Conservation (phyloP, 2,113 vertebrate genomes). For the Patagioenas fasciata region DNA sequence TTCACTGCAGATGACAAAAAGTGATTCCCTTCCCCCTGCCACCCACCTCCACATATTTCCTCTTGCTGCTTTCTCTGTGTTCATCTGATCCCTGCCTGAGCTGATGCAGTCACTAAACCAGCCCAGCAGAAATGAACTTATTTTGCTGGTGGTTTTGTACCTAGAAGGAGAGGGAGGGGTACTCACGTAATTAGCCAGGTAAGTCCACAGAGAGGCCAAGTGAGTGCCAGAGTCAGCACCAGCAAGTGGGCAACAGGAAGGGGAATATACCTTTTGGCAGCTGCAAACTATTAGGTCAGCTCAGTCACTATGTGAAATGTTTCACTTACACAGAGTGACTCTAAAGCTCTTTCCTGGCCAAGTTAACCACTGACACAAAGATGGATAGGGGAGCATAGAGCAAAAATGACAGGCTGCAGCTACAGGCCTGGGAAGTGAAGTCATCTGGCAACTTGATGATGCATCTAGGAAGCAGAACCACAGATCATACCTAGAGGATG, state of each 20-base stretch:
- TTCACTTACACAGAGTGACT: background rate
- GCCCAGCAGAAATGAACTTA: background rate
- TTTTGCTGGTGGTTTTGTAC: background rate
- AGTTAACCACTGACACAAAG: background rate
- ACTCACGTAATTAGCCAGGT: rapidly evolving
- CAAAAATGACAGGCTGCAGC: background rate
- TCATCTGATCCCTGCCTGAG: background rate
- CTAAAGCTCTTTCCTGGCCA: background rate
- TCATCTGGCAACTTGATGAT: background rate
- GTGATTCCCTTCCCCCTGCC: background rate
- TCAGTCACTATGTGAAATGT: background rate
- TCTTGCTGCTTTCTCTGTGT: background rate
- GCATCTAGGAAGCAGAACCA: background rate
- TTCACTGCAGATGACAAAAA: background rate
- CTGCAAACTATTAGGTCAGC: background rate
- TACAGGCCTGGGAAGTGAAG: background rate
- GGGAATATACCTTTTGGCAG: background rate
- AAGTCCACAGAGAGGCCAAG: background rate
- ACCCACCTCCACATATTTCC: background rate
- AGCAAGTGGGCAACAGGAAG: background rate
- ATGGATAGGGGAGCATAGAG: background rate
- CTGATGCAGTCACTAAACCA: background rate
- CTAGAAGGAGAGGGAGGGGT: background rate
- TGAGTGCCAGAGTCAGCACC: background rate
- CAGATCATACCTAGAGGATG: background rate